Conservation (phyloP, 2,888 invertebrate genomes). For the Oligia strigilis region DNA sequence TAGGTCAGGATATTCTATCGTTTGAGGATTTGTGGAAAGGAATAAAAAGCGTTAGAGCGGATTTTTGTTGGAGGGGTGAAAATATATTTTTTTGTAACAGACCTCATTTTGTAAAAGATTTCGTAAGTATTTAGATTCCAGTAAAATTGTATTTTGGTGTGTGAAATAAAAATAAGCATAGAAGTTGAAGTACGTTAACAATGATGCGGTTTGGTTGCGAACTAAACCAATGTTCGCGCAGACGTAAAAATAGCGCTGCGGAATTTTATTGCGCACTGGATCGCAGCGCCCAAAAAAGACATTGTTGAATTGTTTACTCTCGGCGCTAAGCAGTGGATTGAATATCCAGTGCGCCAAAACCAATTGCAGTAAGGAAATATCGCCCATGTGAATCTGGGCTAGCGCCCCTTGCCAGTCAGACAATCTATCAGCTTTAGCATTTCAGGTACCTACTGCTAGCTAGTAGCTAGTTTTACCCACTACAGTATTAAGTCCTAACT, state of each 20-base stretch:
- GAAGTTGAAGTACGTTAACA: background rate
- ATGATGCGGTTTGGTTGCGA: too few relatives aligned
- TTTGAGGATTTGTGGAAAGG: conserved; percentile 39
- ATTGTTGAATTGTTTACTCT: too few relatives aligned
- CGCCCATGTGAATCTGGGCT: too few relatives aligned
- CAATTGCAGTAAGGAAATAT: too few relatives aligned
- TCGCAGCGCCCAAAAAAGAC: too few relatives aligned
- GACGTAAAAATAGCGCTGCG: too few relatives aligned
- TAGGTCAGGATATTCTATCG: conserved; percentile 63
- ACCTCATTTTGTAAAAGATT: background rate
- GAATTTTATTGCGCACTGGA: too few relatives aligned
- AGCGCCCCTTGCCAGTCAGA: background rate
- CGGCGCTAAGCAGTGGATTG: too few relatives aligned
- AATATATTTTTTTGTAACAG: conserved; percentile 20
- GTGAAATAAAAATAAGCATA: background rate
- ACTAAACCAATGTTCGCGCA: background rate
- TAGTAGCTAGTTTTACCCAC: background rate
- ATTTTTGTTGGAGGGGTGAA: background rate
- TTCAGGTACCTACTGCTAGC: too few relatives aligned
- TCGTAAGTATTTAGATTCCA: background rate
- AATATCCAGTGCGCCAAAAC: too few relatives aligned
- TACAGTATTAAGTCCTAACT: background rate
- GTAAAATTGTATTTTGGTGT: background rate
- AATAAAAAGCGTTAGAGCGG: conserved; percentile 39
- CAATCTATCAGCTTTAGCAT: background rate